A percentile compares a stretch with the other conserved stretches of the same genome.
Conservation (phyloP, 2,113 vertebrate genomes). For the Rhineura floridana region DNA sequence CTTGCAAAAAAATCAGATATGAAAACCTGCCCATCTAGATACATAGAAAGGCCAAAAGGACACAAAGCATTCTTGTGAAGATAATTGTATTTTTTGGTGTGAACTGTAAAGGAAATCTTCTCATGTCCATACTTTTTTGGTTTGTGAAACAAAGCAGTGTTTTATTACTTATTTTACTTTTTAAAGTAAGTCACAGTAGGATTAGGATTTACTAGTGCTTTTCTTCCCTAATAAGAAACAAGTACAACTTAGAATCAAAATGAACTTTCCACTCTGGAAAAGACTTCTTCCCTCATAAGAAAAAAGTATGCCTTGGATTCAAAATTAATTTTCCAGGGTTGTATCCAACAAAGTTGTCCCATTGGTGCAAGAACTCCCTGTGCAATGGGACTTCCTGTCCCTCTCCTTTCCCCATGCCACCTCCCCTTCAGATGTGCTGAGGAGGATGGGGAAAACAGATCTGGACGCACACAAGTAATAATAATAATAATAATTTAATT, state of each 20-base stretch:
- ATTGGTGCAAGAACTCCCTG: too few relatives aligned
- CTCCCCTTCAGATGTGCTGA: too few relatives aligned
- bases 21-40: not conserved
- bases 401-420: too few relatives aligned
- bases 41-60: too few relatives aligned
- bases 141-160: not conserved
- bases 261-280: not conserved
- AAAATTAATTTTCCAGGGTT: too few relatives aligned
- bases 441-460: too few relatives aligned
- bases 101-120: not conserved
- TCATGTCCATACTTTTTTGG: not conserved
- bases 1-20: not conserved
- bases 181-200: not conserved
- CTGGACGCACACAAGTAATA: too few relatives aligned
- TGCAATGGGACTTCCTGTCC: too few relatives aligned
- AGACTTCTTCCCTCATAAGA: too few relatives aligned
- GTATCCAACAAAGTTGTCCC: too few relatives aligned
- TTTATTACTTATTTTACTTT: not conserved
- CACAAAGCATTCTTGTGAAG: accelerated
- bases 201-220: not conserved
- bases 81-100: not conserved
- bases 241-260: not conserved
- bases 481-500: too few relatives aligned
- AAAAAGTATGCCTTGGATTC: not conserved
- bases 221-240: not conserved